Evolutionary conservation across 2,797 vertebrate genomes (phyloP).

Genomic region (Lagorchestes hirsutus): DNA sequence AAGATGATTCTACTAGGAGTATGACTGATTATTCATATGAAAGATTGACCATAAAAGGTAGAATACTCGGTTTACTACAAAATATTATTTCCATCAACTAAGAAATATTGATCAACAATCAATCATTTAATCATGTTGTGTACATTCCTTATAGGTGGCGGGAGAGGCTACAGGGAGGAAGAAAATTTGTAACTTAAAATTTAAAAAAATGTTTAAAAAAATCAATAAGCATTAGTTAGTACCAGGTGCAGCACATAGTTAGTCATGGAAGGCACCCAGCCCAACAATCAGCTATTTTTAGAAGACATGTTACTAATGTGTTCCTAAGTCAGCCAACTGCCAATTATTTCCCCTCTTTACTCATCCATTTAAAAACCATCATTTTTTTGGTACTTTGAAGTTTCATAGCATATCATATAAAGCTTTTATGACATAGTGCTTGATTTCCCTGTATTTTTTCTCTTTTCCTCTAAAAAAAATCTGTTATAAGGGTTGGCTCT

Average conservation of each 20-base stretch:
- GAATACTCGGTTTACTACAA: not conserved
- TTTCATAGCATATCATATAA: not conserved
- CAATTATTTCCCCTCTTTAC: not conserved
- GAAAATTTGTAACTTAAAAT: not conserved
- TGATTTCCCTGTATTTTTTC: not conserved
- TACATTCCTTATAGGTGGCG: not conserved
- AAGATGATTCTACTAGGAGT: constrained; percentile 27
- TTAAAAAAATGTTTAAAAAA: not conserved
- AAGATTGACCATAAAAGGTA: not conserved
- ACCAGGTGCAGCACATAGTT: not conserved
- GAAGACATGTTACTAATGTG: not conserved
- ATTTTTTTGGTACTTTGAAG: constrained; percentile 6
- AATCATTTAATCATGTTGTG: not conserved
- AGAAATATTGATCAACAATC: not conserved
- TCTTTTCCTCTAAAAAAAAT: not conserved
- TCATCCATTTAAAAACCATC: constrained; percentile 29
- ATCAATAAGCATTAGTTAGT: not conserved
- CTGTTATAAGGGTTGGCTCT: not conserved
- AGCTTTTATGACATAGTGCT: not conserved
- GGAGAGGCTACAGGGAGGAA: not conserved
- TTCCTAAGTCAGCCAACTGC: not conserved
- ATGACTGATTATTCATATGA: not conserved
- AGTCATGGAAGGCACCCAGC: too few species aligned
- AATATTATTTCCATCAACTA: not conserved
- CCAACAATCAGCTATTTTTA: not conserved